Evolutionary conservation across 2,797 vertebrate genomes (phyloP), one percentile per base, ranked within the genome.

Genomic region (Sylvia borin): DNA sequence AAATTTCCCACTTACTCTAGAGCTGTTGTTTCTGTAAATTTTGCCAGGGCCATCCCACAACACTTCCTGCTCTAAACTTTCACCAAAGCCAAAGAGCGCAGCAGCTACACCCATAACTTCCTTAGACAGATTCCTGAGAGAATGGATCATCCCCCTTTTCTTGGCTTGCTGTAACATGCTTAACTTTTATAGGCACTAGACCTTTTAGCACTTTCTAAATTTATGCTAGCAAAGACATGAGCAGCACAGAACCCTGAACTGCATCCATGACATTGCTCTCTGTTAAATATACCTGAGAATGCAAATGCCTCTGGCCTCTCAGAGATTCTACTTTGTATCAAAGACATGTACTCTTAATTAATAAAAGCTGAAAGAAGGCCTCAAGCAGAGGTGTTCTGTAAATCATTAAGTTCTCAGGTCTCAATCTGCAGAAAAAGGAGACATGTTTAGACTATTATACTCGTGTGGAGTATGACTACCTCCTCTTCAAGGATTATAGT

Each of bases 61-160:
- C 53, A 70, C 60, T 95, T 94, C 78, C 81, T 91, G 79, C 86
- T 85, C 38, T 55, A 51, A 64, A 21, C 65, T 71, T 91, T 85
- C 72, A 62, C 89, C 73, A 78, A 80, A 90, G 75, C 66, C 74
- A 83, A 87, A 93, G 58, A 40, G 36, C 1, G 0, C 77, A 58
- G 61, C 70, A 92, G 92, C 72, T 92, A 96, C 92, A 90, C 88
- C 93, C 95, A 66, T 92, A 54, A 74, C 93, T 96, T 97, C 95
- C 95, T 95, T 60, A 64, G 75, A 68, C 42, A 90, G 82, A 96
- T 94, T 96, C 92, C 92, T 92, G 82, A 92, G 55, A 88, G 67
- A 92, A 68, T 85, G 42, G 79, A 95, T 90, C 87, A 93, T 76
- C 57, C 68, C 40, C 55, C 20, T 64, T 34, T 51, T 50, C 64